phyloP scores from a whole-genome alignment of 2,797 vertebrate species.

The Artibeus jamaicensis region DNA sequence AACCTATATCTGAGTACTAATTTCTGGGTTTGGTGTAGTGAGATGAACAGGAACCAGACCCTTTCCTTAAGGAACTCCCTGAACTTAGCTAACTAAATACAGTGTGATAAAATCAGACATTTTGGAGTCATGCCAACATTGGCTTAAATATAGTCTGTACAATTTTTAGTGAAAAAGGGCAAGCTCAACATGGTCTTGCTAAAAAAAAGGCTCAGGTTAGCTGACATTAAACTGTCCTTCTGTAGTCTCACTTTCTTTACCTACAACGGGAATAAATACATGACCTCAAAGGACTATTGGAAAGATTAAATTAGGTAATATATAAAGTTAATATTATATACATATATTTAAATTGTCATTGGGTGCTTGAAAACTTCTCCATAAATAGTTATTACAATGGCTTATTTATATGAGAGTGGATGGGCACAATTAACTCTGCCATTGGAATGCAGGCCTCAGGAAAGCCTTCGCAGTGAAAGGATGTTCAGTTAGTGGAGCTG shows the following conservation, averaged over 20 bases:
- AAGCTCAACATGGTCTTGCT: background rate
- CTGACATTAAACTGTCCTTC: background rate
- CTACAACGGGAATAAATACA: background rate
- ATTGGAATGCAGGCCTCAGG: background rate
- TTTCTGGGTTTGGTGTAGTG: background rate
- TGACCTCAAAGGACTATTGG: background rate
- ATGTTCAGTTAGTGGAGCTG: background rate
- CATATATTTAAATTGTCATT: background rate
- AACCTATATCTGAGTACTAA: background rate
- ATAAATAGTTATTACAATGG: background rate
- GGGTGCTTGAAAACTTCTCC: background rate
- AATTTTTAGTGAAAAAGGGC: background rate
- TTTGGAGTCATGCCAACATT: constrained; percentile 26
- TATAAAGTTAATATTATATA: background rate
- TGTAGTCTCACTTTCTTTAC: background rate
- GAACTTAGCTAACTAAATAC: constrained; percentile 2
- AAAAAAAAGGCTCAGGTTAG: background rate
- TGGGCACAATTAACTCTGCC: background rate
- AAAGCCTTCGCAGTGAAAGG: background rate
- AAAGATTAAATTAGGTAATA: background rate
- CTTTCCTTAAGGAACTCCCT: constrained; percentile 7
- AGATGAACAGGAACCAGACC: background rate
- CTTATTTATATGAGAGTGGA: background rate
- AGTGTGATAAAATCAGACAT: constrained; percentile 33
- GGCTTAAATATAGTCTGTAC: constrained; percentile 26